phyloP scores from a whole-genome alignment of 2,113 vertebrate genomes.

The Saguinus midas region DNA sequence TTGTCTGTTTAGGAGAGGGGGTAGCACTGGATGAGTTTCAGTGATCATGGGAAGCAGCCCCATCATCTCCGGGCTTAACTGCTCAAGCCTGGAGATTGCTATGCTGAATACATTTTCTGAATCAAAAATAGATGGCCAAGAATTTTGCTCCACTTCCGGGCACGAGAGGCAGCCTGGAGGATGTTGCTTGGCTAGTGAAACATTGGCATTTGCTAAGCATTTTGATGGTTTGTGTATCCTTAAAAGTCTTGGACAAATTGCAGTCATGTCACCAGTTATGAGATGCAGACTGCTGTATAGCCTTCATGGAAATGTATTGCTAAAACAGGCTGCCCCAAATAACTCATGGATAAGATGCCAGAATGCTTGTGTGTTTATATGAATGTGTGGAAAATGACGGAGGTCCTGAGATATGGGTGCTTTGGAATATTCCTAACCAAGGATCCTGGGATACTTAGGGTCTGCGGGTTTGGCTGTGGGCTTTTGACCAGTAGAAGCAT shows the following conservation, averaged over 20 bases:
- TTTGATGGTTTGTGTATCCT: background rate
- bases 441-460: background rate
- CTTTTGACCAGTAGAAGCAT: background rate
- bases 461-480: background rate
- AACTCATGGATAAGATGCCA: background rate
- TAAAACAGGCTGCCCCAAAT: background rate
- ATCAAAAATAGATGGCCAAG: background rate
- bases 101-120: background rate
- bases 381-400: background rate
- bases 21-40: background rate
- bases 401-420: background rate
- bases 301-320: background rate
- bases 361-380: background rate
- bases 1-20: background rate
- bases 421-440: background rate
- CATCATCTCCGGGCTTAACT: background rate
- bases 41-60: background rate
- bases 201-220: background rate
- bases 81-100: background rate
- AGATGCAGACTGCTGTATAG: background rate
- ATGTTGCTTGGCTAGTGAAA: background rate
- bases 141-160: background rate
- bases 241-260: background rate
- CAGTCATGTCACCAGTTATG: background rate
- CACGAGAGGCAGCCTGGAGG: background rate